Evolutionary conservation across 2,797 vertebrate genomes (phyloP), one percentile per base, ranked within the genome.

Genomic region (Acanthopagrus latus): DNA sequence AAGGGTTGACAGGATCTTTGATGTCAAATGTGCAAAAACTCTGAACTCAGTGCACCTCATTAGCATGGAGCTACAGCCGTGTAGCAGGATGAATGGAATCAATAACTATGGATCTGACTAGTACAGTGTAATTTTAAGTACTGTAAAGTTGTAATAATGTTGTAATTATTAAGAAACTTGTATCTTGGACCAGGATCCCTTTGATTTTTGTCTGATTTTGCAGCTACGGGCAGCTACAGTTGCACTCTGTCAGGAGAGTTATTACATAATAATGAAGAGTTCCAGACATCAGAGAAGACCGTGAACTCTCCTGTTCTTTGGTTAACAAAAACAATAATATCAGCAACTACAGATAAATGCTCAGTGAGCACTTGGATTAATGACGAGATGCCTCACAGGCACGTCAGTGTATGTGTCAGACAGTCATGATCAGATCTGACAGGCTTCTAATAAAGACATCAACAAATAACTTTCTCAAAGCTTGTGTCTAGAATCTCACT

Each of bases 251-350:
- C 14, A 70, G 29, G 16, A 58, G 29, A 56, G 47, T 11, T 29
- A 78, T 78, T 78, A 62, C 23, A 69, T 59, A 68, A 70, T 60
- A 70, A 74, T 29, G 11, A 74, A 38, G 8, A 46, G 47, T 64
- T 76, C 57, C 72, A 88, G 86, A 84, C 74, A 89, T 81, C 71
- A 72, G 52, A 88, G 78, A 77, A 71, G 78, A 65, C 63, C 79
- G 33, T 29, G 76, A 74, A 74, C 76, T 77, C 20, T 58, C 56
- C 41, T 73, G 76, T 65, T 64, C 51, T 76, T 80, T 76, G 71
- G 76, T 74, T 74, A 50, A 77, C 21, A 70, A 68, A 38, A 77
- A 77, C 20, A 79, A 64, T 81, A 80, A 77, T 21, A 77, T 51
- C 11, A 78, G 17, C 38, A 71, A 59, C 38, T 79, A 17, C 51